Conservation (phyloP, 2,113 vertebrate species). For the Meriones unguiculatus region DNA sequence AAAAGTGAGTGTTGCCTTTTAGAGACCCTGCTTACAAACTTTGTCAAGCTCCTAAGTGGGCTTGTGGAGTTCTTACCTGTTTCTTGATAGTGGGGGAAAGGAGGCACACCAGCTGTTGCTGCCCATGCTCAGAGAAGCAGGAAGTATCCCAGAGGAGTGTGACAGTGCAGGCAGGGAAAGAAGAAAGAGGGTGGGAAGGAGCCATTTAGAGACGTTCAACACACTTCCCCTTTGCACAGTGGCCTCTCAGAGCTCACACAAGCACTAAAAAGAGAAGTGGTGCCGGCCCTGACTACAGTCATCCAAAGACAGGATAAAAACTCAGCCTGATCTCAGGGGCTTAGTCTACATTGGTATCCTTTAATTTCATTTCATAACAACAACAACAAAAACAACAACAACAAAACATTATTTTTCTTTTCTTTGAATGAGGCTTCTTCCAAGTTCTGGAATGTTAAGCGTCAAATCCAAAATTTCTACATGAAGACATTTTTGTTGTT, state of each 20-base stretch:
- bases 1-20: neutral
- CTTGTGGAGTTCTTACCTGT: neutral
- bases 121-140: neutral
- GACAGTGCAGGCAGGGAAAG: neutral
- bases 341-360: constrained; percentile 10
- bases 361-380: constrained; percentile 58
- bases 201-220: neutral
- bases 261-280: neutral
- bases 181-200: neutral
- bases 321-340: neutral
- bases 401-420: neutral
- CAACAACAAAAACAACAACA: neutral
- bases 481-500: neutral
- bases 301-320: neutral
- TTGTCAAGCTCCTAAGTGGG: neutral
- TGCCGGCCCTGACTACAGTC: neutral
- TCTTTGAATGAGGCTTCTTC: constrained; percentile 22
- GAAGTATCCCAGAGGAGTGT: neutral
- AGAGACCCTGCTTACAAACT: neutral
- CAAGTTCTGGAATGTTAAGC: neutral
- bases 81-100: neutral
- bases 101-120: neutral
- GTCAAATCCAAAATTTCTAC: neutral
- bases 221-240: neutral
- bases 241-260: neutral